Percentiles rank a stretch among this genome's conserved stretches.
Evolutionary conservation across 1,140 invertebrate genomes (phyloP).

Genomic region (Chironomus striatipennis): DNA sequence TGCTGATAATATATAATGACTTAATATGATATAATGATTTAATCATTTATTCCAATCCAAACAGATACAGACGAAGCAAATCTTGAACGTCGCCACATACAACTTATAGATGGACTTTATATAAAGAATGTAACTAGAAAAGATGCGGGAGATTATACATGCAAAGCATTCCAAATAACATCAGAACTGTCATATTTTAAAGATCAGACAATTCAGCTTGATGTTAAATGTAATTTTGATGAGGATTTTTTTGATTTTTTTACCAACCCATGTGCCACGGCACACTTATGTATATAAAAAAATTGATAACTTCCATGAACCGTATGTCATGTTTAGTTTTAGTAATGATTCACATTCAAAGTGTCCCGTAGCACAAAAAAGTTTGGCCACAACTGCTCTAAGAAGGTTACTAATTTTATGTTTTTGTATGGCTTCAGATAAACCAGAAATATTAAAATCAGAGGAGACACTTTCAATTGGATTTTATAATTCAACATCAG

Average conservation of each 20-base stretch:
- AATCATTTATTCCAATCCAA: too few species aligned
- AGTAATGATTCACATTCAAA: too few species aligned
- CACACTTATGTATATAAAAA: not conserved
- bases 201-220: not conserved
- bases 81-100: too few species aligned
- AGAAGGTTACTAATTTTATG: too few species aligned
- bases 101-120: not conserved
- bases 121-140: not conserved
- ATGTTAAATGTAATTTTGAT: not conserved
- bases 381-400: too few species aligned
- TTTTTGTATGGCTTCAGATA: not conserved
- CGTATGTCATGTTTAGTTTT: too few species aligned
- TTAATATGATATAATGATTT: too few species aligned
- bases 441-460: not conserved
- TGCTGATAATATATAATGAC: too few species aligned
- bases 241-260: not conserved
- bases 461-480: not conserved
- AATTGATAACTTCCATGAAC: too few species aligned
- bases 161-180: not conserved
- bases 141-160: not conserved
- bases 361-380: too few species aligned
- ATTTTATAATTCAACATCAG: not conserved
- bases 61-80: too few species aligned
- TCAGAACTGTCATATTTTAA: not conserved
- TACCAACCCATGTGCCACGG: not conserved